Conservation (phyloP, 2,888 invertebrate genomes). For the Tetragonisca angustula region DNA sequence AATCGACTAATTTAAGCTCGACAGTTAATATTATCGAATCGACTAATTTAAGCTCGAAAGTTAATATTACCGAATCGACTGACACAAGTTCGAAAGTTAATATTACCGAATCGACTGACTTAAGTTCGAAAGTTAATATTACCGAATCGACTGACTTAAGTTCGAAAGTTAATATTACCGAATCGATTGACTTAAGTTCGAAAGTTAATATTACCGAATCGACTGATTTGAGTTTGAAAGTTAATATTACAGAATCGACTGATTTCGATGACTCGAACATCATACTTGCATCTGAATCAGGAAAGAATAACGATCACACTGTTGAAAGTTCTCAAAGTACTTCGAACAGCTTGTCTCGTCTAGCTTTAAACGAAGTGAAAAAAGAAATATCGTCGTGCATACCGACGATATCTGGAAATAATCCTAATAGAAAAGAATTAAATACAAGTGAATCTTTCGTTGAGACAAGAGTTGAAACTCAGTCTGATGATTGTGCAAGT, state of each 20-base stretch:
- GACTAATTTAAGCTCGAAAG: conserved; percentile 48
- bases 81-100: conserved; percentile 48
- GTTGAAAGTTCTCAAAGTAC: conserved; percentile 31
- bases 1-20: conserved; percentile 56
- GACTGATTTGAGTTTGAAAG: conserved; percentile 50
- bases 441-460: conserved; percentile 29
- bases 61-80: conserved; percentile 37
- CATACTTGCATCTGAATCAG: conserved; percentile 61
- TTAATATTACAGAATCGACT: conserved; percentile 36
- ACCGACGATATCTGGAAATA: background rate
- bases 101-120: conserved; percentile 57
- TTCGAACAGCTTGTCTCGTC: conserved; percentile 39
- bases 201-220: conserved; percentile 36
- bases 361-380: conserved; percentile 28
- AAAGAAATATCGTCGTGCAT: conserved; percentile 11
- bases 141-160: conserved; percentile 67
- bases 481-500: conserved; percentile 6
- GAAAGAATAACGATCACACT: conserved; percentile 40
- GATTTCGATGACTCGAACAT: conserved; percentile 71
- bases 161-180: conserved; percentile 61
- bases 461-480: conserved; percentile 21
- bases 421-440: conserved; percentile 22
- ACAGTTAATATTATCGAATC: conserved; percentile 36
- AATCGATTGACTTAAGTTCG: conserved; percentile 56
- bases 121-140: conserved; percentile 17